Conservation (phyloP, 1,140 invertebrate genomes). For the Laupala kohalensis region DNA sequence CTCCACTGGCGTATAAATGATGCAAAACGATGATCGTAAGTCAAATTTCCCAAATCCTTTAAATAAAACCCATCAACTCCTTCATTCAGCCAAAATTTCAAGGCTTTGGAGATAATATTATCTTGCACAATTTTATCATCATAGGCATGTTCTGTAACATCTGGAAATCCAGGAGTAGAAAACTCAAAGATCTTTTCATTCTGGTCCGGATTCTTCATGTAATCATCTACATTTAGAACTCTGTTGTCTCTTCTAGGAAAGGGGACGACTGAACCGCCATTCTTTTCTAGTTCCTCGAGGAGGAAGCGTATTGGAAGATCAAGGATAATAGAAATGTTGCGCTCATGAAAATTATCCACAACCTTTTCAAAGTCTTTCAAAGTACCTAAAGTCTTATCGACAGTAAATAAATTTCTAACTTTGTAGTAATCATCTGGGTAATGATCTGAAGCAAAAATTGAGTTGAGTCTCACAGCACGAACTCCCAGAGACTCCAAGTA, state of each 20-base stretch:
- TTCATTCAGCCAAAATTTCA: constrained; percentile 42
- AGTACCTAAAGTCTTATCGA: constrained; percentile 48
- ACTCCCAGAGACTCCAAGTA: constrained; percentile 54
- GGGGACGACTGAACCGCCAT: neutral
- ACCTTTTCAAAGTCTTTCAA: constrained; percentile 49
- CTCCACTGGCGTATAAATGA: constrained; percentile 50
- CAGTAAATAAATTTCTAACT: constrained; percentile 41
- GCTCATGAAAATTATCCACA: constrained; percentile 39
- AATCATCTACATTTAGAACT: neutral
- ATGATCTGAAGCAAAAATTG: constrained; percentile 51
- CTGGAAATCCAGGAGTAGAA: neutral
- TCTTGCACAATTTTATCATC: neutral
- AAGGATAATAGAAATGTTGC: constrained; percentile 55
- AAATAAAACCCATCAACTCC: constrained; percentile 71
- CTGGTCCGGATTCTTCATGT: neutral
- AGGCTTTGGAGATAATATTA: neutral
- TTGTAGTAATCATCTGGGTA: constrained; percentile 57
- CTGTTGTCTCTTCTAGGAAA: neutral
- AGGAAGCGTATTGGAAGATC: constrained; percentile 57
- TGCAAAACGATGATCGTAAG: constrained; percentile 31
- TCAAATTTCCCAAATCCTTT: constrained; percentile 45
- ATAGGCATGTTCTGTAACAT: neutral
- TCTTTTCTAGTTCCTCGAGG: constrained; percentile 24
- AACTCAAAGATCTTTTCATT: neutral
- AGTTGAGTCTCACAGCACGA: constrained; percentile 53